Evolutionary conservation across 2,113 vertebrate species (phyloP).

Genomic region (Vombatus ursinus): DNA sequence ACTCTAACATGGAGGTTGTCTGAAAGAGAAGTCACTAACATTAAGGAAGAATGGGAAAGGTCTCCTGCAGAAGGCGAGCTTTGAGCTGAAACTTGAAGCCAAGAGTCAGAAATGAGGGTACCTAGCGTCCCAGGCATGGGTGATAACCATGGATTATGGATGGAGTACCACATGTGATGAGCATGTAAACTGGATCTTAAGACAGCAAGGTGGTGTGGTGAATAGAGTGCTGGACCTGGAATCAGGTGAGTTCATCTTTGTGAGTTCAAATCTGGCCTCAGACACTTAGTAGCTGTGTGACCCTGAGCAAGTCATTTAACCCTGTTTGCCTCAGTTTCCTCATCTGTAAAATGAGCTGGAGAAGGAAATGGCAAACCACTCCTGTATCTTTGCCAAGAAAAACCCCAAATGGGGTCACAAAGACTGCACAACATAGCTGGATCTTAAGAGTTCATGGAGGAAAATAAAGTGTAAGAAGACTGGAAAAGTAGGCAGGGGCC

Average conservation of each 20-base stretch:
- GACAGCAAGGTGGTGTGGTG: background rate
- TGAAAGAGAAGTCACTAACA: too few relatives aligned
- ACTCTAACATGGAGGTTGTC: too few relatives aligned
- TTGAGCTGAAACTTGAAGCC: background rate
- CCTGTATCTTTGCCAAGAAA: background rate
- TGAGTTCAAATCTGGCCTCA: background rate
- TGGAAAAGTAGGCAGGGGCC: background rate
- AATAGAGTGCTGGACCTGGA: background rate
- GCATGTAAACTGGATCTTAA: too few relatives aligned
- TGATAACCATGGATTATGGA: background rate
- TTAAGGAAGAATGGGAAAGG: background rate
- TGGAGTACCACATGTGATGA: background rate
- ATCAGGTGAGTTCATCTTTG: background rate
- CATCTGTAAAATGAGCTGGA: background rate
- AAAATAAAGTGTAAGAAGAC: background rate
- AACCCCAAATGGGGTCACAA: background rate
- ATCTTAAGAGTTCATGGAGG: background rate
- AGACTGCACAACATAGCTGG: background rate
- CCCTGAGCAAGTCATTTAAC: background rate
- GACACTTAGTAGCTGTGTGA: background rate
- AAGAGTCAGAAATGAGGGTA: background rate
- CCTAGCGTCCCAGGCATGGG: too few relatives aligned
- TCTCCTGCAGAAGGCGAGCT: background rate
- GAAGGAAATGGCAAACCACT: background rate
- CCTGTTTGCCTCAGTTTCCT: background rate